phyloP scores from a whole-genome alignment of 2,888 invertebrate genomes.

The Osmoderma eremita region DNA sequence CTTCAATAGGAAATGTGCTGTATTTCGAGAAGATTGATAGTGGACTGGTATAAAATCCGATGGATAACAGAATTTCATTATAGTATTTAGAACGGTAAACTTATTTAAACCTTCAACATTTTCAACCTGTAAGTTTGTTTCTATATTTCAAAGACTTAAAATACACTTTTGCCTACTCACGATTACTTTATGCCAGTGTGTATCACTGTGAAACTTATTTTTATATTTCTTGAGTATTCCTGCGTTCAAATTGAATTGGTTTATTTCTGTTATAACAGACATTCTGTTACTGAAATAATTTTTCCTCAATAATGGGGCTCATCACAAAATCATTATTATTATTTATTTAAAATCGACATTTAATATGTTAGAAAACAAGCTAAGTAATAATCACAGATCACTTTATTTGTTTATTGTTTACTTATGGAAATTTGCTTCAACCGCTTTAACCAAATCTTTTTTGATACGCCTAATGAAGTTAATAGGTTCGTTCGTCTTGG shows the following conservation, averaged over 20 bases:
- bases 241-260: conserved; percentile 39
- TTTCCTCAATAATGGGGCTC: no score
- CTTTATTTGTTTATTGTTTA: no score
- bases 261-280: conserved; percentile 23
- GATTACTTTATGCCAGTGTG: conserved; percentile 46
- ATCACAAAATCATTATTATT: no score
- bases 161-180: conserved; percentile 33
- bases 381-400: no score
- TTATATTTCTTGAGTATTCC: conserved; percentile 30
- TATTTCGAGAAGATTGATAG: conserved; percentile 58
- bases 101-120: conserved; percentile 58
- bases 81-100: conserved; percentile 61
- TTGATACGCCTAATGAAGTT: no score
- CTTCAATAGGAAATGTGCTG: conserved; percentile 63
- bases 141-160: neutral
- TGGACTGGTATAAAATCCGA: conserved; percentile 65
- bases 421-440: no score
- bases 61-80: conserved; percentile 64
- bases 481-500: no score
- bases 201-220: conserved; percentile 13
- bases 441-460: no score
- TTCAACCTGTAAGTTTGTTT: conserved; percentile 51
- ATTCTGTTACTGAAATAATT: no score
- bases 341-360: no score
- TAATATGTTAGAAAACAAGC: no score